Conservation (phyloP, 2,113 vertebrate genomes). For the Eulemur rufifrons region DNA sequence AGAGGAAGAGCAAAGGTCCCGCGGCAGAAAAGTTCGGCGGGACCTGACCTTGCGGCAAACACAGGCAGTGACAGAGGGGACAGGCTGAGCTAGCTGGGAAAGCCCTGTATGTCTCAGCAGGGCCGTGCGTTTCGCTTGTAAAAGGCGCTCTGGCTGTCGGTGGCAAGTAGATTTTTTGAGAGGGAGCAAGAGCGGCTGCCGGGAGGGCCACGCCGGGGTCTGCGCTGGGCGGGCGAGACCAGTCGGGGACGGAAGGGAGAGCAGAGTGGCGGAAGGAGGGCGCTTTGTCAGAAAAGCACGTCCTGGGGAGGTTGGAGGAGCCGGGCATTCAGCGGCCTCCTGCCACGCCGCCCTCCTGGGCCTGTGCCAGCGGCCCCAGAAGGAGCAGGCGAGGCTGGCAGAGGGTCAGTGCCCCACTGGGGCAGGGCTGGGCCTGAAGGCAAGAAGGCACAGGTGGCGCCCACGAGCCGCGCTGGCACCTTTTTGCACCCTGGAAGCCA, state of each 20-base stretch:
- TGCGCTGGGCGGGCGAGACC: not conserved
- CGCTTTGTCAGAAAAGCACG: rapidly evolving
- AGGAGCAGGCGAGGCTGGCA: rapidly evolving
- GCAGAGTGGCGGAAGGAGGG: not conserved
- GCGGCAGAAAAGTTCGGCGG: not conserved
- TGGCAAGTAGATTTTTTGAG: not conserved
- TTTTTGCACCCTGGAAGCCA: rapidly evolving
- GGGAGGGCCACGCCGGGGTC: not conserved
- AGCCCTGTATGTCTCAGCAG: not conserved
- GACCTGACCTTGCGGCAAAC: not conserved
- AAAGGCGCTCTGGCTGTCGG: not conserved
- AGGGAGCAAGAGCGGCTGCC: not conserved
- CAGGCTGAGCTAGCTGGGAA: rapidly evolving
- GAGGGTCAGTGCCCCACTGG: not conserved
- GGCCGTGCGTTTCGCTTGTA: not conserved
- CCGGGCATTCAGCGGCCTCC: not conserved
- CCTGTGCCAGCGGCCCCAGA: not conserved
- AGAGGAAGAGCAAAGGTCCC: not conserved
- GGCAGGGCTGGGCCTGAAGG: not conserved
- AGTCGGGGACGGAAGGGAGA: not conserved
- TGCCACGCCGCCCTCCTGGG: not conserved
- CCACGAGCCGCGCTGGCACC: rapidly evolving
- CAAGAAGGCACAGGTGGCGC: not conserved
- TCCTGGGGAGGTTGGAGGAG: not conserved
- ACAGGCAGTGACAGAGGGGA: not conserved